Percentiles rank a stretch among this genome's conserved stretches.
These are phyloP conservation scores for Andrena trimmerana DNA, from an alignment of 2,888 invertebrate genomes.

Conservation along the genomic window DNA sequence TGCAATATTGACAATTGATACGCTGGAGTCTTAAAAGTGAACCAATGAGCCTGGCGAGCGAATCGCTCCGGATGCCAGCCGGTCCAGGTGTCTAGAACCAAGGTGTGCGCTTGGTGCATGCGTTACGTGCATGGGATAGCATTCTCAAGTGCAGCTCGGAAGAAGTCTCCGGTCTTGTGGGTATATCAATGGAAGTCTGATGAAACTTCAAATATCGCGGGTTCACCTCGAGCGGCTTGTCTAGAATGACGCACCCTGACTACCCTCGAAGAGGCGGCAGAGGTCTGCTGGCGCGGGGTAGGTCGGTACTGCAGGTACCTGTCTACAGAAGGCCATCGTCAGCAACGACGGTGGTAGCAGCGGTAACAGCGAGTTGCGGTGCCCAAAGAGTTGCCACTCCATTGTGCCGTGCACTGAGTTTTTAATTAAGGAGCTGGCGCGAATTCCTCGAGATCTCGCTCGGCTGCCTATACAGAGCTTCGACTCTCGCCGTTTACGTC, in stretches of 20 bases:
- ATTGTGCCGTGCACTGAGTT: conserved; percentile 82
- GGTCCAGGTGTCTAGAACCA: neutral
- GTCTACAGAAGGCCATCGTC: conserved; percentile 52
- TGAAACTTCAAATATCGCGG: neutral
- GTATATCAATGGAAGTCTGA: neutral
- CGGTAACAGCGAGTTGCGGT: conserved; percentile 50
- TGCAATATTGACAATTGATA: conserved; percentile 54
- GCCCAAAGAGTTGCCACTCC: conserved; percentile 82
- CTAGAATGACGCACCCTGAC: conserved; percentile 50
- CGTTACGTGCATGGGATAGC: neutral
- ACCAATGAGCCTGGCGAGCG: neutral
- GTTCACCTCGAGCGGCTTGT: neutral
- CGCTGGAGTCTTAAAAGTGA: conserved; percentile 31
- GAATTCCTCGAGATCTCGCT: conserved; percentile 78
- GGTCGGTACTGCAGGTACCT: conserved; percentile 67
- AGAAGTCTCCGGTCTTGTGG: neutral
- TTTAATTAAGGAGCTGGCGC: conserved; percentile 82
- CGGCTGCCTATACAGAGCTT: conserved; percentile 41
- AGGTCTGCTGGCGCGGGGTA: conserved; percentile 62
- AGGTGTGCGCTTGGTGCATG: neutral
- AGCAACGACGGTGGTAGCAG: conserved; percentile 39
- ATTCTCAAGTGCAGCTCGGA: neutral
- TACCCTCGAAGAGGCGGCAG: conserved; percentile 55
- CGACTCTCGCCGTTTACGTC: conserved; percentile 17
- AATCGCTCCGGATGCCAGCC: neutral